phyloP scores from a whole-genome alignment of 2,888 invertebrate species.

The Standfussiana lucernea region DNA sequence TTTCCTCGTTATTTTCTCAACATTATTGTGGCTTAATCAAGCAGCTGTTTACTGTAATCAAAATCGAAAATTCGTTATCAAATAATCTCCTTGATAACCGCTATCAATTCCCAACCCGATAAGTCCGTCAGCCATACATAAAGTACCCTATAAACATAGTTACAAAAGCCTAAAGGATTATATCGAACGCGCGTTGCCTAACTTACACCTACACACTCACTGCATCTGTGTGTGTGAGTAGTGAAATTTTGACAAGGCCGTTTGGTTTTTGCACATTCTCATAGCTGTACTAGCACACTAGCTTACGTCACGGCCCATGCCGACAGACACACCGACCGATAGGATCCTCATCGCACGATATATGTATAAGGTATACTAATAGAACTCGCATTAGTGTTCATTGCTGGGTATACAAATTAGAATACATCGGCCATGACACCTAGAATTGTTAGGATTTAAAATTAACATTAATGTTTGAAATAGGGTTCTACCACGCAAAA shows the following conservation, averaged over 20 bases:
- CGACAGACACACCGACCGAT: constrained; percentile 14
- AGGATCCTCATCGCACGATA: constrained; percentile 32
- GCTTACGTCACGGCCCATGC: constrained; percentile 45
- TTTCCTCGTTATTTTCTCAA: neutral
- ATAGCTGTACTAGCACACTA: constrained; percentile 42
- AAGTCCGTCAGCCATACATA: neutral
- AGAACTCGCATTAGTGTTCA: constrained; percentile 20
- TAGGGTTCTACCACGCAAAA: neutral
- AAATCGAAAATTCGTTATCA: constrained; percentile 32
- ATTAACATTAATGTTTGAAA: neutral
- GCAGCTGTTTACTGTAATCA: constrained; percentile 34
- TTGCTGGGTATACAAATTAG: constrained; percentile 2
- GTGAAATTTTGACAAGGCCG: constrained; percentile 70
- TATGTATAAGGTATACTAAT: constrained; percentile 5
- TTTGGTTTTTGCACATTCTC: constrained; percentile 63
- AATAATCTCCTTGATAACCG: constrained; percentile 45
- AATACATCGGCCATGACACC: constrained; percentile 19
- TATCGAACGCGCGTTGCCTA: constrained; percentile 47
- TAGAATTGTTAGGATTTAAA: constrained; percentile 3
- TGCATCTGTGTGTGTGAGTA: constrained; percentile 55
- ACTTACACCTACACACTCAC: constrained; percentile 42
- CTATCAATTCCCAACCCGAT: neutral
- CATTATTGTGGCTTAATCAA: constrained; percentile 22
- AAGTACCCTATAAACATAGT: constrained; percentile 10
- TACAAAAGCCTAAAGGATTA: constrained; percentile 39